Percentiles rank a stretch among this genome's conserved stretches.
Conservation (phyloP, 2,113 vertebrate genomes). For the Asarcornis scutulata region DNA sequence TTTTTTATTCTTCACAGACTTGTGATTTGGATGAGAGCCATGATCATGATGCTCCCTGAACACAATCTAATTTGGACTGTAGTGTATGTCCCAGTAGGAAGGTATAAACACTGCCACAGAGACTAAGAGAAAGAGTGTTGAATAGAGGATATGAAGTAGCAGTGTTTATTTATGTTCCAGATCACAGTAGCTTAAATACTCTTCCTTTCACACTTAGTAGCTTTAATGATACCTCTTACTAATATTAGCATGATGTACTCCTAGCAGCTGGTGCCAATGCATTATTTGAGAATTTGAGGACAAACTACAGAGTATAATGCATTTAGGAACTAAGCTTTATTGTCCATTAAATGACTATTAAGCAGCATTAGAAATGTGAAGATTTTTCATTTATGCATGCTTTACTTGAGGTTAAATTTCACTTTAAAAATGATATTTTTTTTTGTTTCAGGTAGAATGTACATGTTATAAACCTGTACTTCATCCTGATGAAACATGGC, state of each 20-base stretch:
- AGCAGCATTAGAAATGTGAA: neutral
- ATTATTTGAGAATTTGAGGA: neutral
- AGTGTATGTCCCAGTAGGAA: neutral
- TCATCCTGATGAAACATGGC: neutral
- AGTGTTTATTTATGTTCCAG: constrained; percentile 15
- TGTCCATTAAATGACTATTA: neutral
- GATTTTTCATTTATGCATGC: neutral
- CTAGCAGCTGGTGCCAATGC: neutral
- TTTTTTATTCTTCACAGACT: neutral
- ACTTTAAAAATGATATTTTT: neutral
- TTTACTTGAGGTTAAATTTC: neutral
- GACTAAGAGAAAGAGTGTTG: neutral
- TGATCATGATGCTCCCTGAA: neutral
- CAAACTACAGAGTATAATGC: neutral
- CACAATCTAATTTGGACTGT: neutral
- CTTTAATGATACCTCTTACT: neutral
- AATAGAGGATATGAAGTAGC: neutral
- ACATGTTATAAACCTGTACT: neutral
- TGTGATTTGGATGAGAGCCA: neutral
- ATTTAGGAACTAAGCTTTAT: neutral
- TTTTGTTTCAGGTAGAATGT: neutral
- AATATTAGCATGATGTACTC: neutral
- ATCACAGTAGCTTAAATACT: neutral
- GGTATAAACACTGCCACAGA: neutral
- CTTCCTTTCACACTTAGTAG: neutral